Percentiles rank a stretch among this genome's conserved stretches.
Conservation (phyloP, 2,113 vertebrate genomes). For the Nerophis ophidion region DNA sequence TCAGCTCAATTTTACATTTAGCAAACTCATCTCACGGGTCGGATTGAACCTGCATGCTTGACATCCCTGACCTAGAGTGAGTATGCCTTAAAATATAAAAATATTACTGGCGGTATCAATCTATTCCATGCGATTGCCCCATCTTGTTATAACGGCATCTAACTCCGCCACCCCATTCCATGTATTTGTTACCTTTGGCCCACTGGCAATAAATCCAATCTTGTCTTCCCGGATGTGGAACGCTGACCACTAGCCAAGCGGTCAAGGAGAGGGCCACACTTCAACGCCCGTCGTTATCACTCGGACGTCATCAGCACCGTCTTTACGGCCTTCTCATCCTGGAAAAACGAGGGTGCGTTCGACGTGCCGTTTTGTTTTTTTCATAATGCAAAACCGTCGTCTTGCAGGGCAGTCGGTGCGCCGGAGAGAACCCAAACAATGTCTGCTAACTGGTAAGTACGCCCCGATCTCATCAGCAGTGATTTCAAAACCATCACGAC, state of each 20-base stretch:
- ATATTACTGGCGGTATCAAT: conserved; percentile 67
- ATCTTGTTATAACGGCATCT: conserved; percentile 66
- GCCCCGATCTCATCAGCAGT: conserved; percentile 71
- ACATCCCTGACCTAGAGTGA: too few relatives aligned
- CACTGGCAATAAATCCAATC: conserved; percentile 75
- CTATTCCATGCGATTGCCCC: conserved; percentile 70
- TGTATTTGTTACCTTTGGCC: conserved; percentile 77
- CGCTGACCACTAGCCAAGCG: conserved; percentile 69
- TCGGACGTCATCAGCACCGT: conserved; percentile 45
- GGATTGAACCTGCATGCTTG: too few relatives aligned
- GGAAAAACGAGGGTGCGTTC: too few relatives aligned
- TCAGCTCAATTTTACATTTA: too few relatives aligned
- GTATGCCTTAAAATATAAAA: conserved; percentile 40
- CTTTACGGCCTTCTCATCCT: conserved; percentile 7
- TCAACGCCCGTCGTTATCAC: conserved; percentile 56
- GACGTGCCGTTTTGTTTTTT: not conserved
- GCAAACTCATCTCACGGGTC: too few relatives aligned
- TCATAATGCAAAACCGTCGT: not conserved
- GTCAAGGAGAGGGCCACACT: conserved; percentile 71
- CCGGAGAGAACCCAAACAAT: conserved; percentile 9
- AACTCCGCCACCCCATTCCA: conserved; percentile 65
- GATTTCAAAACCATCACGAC: conserved; percentile 59
- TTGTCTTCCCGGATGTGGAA: conserved; percentile 69
- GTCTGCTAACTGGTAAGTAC: conserved; percentile 23
- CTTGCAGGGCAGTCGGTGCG: not conserved